phyloP scores from a whole-genome alignment of 2,113 vertebrate genomes.

The Takifugu flavidus region DNA sequence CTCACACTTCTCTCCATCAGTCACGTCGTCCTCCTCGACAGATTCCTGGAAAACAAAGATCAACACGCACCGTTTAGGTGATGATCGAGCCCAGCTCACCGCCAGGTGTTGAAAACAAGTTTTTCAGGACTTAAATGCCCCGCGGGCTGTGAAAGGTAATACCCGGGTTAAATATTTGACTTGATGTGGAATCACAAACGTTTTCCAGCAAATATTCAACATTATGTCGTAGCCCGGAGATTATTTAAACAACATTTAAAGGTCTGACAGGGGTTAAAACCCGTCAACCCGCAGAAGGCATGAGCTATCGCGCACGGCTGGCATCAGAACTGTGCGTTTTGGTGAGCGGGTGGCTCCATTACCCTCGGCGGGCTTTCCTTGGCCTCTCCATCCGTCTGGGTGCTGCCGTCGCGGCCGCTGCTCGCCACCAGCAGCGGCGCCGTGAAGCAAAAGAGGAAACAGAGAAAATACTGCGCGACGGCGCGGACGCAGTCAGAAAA shows the following conservation, averaged over 20 bases:
- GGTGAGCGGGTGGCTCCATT: not conserved
- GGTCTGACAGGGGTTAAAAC: too few relatives aligned
- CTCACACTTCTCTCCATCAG: slow-evolving; percentile 2
- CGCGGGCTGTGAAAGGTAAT: not conserved
- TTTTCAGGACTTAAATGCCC: slow-evolving; percentile 1
- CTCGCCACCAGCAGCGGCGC: slow-evolving; percentile 17
- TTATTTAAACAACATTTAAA: too few relatives aligned
- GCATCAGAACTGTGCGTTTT: too few relatives aligned
- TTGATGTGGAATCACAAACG: not conserved
- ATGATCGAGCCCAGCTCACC: not conserved
- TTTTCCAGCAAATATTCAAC: too few relatives aligned
- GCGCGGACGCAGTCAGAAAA: slow-evolving; percentile 52
- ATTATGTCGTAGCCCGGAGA: too few relatives aligned
- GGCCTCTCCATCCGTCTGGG: slow-evolving; percentile 61
- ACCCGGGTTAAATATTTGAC: not conserved
- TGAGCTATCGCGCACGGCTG: too few relatives aligned
- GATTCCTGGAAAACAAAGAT: slow-evolving; percentile 38
- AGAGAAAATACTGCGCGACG: slow-evolving; percentile 34
- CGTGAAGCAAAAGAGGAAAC: slow-evolving; percentile 38
- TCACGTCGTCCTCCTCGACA: slow-evolving; percentile 4
- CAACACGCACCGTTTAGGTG: too few relatives aligned
- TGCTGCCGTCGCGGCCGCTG: slow-evolving; percentile 46
- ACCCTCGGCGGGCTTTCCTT: slow-evolving; percentile 39
- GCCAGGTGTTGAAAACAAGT: slow-evolving; percentile 8
- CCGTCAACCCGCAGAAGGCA: too few relatives aligned